Evolutionary conservation across 2,888 invertebrate genomes (phyloP), one percentile per base, ranked within the genome.

Genomic region (Cantharis rustica): DNA sequence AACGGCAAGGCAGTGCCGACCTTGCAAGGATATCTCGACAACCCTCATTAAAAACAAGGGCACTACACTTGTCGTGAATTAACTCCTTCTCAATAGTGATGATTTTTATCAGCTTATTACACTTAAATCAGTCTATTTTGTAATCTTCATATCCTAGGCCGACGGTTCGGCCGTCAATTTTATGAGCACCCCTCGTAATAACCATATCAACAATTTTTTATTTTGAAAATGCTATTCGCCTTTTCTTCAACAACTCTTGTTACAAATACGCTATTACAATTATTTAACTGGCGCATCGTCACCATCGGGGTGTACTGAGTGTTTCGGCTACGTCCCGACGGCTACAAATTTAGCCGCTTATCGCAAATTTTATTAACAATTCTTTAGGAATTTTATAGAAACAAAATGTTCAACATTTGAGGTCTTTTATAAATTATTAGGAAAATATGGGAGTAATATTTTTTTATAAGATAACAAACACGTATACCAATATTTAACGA

Each of bases 71-170:
- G 20, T 73, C 16, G 16, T 69, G 11, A 16, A 31, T 15, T 3
- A 31, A 69, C 11, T 31, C 31, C 62, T 23, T 61, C 16, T 66
- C 23, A 20, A n/a, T 66, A 17, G 64, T 17, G 64, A 13, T 13
- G 64, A 17, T 61, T 61, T 61, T 66, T 63, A 71, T 23, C 13
- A 47, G 66, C 47, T 31, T 72, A 31, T 64, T 72, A 72, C 72
- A 72, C 72, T 72, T 72, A 72, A 31, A 68, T 73, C 72, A 73
- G 72, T 73, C 72, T 73, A 73, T 73, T 68, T 61, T 66, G 27
- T 73, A 26, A 68, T 68, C 61, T 68, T 68, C 72, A 61, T 68
- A 73, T 16, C 17, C 27, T 72, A 72, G 71, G 71, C 71, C 64
- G 16, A 27, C 4, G 27, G 15, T 61, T 73, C 61, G 16, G 61